Evolutionary conservation across 2,797 vertebrate genomes (phyloP).

Genomic region (Erethizon dorsatum): DNA sequence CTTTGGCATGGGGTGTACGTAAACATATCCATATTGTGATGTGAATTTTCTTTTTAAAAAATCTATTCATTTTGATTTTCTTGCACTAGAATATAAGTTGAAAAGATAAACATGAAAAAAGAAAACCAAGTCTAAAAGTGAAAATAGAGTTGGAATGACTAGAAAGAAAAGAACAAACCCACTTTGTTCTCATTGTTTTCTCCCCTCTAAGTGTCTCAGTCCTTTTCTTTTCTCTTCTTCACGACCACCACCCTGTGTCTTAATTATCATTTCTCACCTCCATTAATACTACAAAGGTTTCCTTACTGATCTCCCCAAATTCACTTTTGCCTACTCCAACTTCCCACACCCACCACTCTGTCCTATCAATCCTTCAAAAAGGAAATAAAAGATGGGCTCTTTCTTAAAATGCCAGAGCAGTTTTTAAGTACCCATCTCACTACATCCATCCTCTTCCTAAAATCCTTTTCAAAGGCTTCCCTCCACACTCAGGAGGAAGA

Average conservation of each 20-base stretch:
- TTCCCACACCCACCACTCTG: background rate
- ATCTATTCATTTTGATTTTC: conserved; percentile 47
- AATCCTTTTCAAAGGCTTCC: background rate
- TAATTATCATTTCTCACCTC: background rate
- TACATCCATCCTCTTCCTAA: background rate
- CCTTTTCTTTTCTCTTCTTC: background rate
- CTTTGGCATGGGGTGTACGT: background rate
- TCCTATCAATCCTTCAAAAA: background rate
- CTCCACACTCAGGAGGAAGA: background rate
- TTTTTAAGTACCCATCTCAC: background rate
- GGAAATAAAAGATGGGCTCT: background rate
- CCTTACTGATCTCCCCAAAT: background rate
- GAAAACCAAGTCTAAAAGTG: conserved; percentile 54
- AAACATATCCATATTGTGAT: conserved; percentile 32
- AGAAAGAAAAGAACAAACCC: background rate
- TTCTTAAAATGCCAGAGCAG: background rate
- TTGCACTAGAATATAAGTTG: conserved; percentile 34
- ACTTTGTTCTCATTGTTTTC: background rate
- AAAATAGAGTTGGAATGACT: conserved; percentile 51
- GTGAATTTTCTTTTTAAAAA: conserved; percentile 28
- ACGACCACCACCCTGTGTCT: background rate
- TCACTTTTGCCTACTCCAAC: background rate
- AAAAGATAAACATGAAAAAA: conserved; percentile 57
- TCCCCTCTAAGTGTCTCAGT: background rate
- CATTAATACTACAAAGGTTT: background rate